Conservation (phyloP, 2,888 invertebrate species). For the Agrochola circellaris region DNA sequence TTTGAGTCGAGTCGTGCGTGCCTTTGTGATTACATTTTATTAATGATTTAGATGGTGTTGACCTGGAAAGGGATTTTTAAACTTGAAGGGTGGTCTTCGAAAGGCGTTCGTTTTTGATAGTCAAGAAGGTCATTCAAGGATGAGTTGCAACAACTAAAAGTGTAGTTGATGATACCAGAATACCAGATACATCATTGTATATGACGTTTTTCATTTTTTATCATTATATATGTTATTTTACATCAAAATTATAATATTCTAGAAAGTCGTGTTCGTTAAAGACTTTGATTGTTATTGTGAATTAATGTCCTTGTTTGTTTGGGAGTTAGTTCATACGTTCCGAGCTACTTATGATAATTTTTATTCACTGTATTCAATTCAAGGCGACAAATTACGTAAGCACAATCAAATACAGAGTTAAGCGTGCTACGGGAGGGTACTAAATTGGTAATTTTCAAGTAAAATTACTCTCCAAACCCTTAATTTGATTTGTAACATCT, state of each 20-base stretch:
- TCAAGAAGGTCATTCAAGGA: not conserved
- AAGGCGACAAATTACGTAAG: not conserved
- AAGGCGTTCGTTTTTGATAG: not conserved
- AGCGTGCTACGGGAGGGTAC: not conserved
- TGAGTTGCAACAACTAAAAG: not conserved
- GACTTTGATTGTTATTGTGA: not conserved
- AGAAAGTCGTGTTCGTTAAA: not conserved
- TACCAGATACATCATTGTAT: not conserved
- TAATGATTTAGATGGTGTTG: conserved; percentile 11
- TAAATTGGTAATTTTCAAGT: not conserved
- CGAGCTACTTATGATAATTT: not conserved
- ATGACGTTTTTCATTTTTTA: too few species aligned
- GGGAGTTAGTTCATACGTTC: not conserved
- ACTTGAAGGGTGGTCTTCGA: not conserved
- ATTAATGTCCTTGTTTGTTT: not conserved
- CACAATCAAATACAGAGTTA: not conserved
- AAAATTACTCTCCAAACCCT: not conserved
- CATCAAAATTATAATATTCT: not conserved
- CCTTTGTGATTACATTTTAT: conserved; percentile 8
- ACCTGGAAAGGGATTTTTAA: not conserved
- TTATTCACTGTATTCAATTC: not conserved
- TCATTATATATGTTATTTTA: too few species aligned
- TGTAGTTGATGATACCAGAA: too few species aligned
- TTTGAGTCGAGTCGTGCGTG: conserved; percentile 10
- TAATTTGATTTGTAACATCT: conserved; percentile 9